Evolutionary conservation across 1,140 invertebrate species (phyloP).

Genomic region (Callitettix versicolor): DNA sequence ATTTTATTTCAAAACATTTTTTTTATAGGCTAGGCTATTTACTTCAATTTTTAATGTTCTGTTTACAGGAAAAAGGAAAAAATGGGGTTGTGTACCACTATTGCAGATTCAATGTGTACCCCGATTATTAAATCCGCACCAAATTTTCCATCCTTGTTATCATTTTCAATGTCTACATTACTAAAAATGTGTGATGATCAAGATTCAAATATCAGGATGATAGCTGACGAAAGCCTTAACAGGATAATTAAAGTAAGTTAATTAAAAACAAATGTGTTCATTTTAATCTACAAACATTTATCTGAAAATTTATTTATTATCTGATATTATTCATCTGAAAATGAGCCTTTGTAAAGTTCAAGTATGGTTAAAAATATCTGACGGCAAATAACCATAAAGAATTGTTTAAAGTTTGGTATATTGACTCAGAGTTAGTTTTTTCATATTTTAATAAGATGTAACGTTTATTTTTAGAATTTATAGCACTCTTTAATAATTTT

Average conservation of each 20-base stretch:
- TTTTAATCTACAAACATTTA: too few relatives aligned
- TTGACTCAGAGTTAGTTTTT: too few relatives aligned
- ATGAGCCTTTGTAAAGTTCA: too few relatives aligned
- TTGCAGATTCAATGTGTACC: constrained; percentile 56
- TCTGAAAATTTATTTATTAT: too few relatives aligned
- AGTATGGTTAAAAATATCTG: too few relatives aligned
- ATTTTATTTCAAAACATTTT: too few relatives aligned
- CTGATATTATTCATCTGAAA: too few relatives aligned
- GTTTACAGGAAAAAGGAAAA: constrained; percentile 56
- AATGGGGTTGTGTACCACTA: constrained; percentile 50
- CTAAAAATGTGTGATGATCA: constrained; percentile 60
- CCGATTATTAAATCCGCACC: constrained; percentile 37
- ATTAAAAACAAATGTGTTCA: not conserved
- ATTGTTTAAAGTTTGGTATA: too few relatives aligned
- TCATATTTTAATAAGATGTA: too few relatives aligned
- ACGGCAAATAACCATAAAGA: too few relatives aligned
- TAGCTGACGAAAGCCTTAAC: constrained; percentile 70
- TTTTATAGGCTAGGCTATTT: constrained; percentile 14
- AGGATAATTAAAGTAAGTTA: constrained; percentile 57
- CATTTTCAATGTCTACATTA: constrained; percentile 58
- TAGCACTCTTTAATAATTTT: too few relatives aligned
- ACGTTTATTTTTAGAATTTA: too few relatives aligned
- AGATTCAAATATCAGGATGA: constrained; percentile 65
- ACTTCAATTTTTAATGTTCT: constrained; percentile 19
- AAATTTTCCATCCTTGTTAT: constrained; percentile 56